phyloP scores from a whole-genome alignment of 2,797 vertebrate genomes.

The Acanthurus tractus region DNA sequence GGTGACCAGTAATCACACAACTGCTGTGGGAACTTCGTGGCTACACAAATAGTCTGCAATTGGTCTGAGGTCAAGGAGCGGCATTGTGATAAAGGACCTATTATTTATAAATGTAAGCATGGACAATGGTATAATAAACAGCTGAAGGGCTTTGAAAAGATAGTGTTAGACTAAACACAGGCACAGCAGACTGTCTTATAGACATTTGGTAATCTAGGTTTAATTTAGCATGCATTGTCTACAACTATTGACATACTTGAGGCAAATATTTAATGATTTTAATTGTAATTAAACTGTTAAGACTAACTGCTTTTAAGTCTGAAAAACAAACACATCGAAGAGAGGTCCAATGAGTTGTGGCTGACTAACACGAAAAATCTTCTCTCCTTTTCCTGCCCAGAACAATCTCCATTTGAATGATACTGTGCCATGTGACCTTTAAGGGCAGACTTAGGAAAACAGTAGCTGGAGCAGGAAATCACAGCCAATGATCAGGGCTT shows the following conservation, averaged over 20 bases:
- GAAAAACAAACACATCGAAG: conserved; percentile 17
- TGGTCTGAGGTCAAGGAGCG: conserved; percentile 61
- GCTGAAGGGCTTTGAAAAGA: conserved; percentile 60
- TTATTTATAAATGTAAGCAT: conserved; percentile 68
- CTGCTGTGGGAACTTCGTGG: conserved; percentile 63
- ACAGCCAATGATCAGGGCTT: conserved; percentile 82
- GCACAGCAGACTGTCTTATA: conserved; percentile 41
- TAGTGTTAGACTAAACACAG: conserved; percentile 66
- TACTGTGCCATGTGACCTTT: conserved; percentile 43
- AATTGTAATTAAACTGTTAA: conserved; percentile 4
- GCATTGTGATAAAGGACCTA: conserved; percentile 59
- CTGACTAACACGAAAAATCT: not conserved
- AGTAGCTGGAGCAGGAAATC: conserved; percentile 87
- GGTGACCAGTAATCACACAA: conserved; percentile 50
- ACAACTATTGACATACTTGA: conserved; percentile 7
- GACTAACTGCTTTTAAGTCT: conserved; percentile 10
- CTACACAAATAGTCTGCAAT: conserved; percentile 61
- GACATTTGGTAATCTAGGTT: conserved; percentile 12
- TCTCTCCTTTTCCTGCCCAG: not conserved
- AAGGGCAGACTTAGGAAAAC: conserved; percentile 74
- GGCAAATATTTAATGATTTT: conserved; percentile 16
- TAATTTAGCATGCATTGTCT: conserved; percentile 10
- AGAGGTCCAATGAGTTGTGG: not conserved
- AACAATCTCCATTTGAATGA: conserved; percentile 28
- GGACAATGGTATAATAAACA: conserved; percentile 72